Evolutionary conservation across 2,113 vertebrate genomes (phyloP), one percentile per base, ranked within the genome.

Genomic region (Pelecanus crispus): DNA sequence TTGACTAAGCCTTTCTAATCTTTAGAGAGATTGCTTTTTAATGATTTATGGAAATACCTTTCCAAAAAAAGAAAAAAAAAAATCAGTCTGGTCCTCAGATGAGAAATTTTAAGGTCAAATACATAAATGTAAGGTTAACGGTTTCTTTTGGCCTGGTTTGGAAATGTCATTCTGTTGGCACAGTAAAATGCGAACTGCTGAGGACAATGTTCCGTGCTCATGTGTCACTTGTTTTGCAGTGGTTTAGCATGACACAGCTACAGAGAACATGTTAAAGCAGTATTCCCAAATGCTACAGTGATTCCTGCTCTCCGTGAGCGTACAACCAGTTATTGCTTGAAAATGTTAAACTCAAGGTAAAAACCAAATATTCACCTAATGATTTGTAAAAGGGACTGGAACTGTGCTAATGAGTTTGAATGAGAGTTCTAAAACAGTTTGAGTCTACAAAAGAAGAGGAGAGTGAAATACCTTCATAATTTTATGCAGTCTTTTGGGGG

Each of bases 1-100:
- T 96, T 97, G 81, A 96, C 91, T 95, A 81, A 87, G 86, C 91
- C 98, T 98, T 98, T 98, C 81, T 98, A 97, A 96, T 96, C 96
- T 96, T 90, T 73, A 94, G 85, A 97, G 92, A 96, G 94, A 92
- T 93, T 96, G 36, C 93, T 97, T 98, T 97, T 96, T 97, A 96
- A 92, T 14, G 6, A 92, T 91, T 92, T 94, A 45, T 86, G 68
- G 77, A 91, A 81, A 90, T 81, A 42, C 52, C 70, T 96, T 96
- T 78, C 29, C 29, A 55, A 94, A 47, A 47, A 47, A 20, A 58
- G 67, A 73, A 56, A 58, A 71, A 73, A 56, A 21, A 53, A 71
- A 70, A 56, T 63, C 28, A 26, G 3, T 91, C 59, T 84, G 75
- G 65, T 53, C 86, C 93, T 92, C 45, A 28, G 59, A 53, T 49